phyloP scores from a whole-genome alignment of 2,797 vertebrate genomes.

The Anolis apletophallus region DNA sequence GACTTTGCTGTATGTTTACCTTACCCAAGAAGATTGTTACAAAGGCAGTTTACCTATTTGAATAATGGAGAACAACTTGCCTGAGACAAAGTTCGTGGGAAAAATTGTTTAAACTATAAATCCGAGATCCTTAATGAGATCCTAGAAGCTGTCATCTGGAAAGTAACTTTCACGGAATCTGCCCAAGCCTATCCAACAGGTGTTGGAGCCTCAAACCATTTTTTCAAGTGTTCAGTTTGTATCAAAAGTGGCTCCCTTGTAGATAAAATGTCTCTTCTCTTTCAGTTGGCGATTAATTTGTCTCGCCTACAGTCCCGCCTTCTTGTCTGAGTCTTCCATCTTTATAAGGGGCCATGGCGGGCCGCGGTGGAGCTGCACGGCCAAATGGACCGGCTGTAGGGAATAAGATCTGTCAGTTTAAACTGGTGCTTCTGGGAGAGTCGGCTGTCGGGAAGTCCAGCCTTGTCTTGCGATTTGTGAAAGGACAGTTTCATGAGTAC shows the following conservation, averaged over 20 bases:
- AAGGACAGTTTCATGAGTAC: slow-evolving; percentile 98
- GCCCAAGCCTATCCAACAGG: background rate
- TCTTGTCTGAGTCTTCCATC: slow-evolving; percentile 38
- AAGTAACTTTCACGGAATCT: background rate
- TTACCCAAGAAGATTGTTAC: no score
- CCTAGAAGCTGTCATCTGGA: background rate
- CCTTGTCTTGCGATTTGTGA: slow-evolving; percentile 97
- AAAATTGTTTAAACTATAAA: background rate
- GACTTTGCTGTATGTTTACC: background rate
- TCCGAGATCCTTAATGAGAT: background rate
- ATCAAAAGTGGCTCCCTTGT: slow-evolving; percentile 21
- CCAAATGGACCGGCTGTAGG: slow-evolving; percentile 92
- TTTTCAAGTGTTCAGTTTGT: background rate
- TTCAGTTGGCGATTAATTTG: slow-evolving; percentile 74
- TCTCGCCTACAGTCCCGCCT: slow-evolving; percentile 29
- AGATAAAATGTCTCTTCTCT: slow-evolving; percentile 39
- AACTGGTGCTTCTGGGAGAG: slow-evolving; percentile 96
- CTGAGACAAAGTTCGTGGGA: background rate
- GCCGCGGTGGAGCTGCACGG: slow-evolving; percentile 92
- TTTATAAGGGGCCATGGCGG: slow-evolving; percentile 84
- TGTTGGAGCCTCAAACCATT: background rate
- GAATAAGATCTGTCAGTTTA: slow-evolving; percentile 99
- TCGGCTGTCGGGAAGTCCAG: slow-evolving; percentile 98
- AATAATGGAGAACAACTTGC: background rate
- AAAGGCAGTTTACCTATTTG: background rate